A percentile compares a stretch with the other conserved stretches of the same genome.
Evolutionary conservation across 2,888 invertebrate genomes (phyloP).

Genomic region (Thalpophila matura): DNA sequence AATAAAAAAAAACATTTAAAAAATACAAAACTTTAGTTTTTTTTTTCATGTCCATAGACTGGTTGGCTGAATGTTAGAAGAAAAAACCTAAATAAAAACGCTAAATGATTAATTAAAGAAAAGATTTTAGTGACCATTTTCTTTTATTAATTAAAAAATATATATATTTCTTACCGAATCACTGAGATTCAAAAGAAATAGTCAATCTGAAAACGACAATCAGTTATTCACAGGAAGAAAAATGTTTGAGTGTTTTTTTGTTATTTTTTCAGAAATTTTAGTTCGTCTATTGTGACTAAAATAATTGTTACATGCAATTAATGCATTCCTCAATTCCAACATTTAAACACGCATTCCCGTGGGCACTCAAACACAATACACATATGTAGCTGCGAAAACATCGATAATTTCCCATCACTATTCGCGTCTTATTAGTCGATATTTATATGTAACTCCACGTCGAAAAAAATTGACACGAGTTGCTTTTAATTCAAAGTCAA

Average conservation of each 20-base stretch:
- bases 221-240: slow-evolving; percentile 87
- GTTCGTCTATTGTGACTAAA: slow-evolving; percentile 64
- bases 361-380: slow-evolving; percentile 85
- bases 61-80: slow-evolving; percentile 64
- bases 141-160: too few relatives aligned
- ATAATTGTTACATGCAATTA: slow-evolving; percentile 79
- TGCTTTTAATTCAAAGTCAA: too few relatives aligned
- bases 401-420: slow-evolving; percentile 62
- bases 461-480: too few relatives aligned
- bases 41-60: slow-evolving; percentile 72
- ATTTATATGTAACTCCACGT: neutral
- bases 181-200: slow-evolving; percentile 26
- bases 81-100: slow-evolving; percentile 57
- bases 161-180: slow-evolving; percentile 29
- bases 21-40: neutral
- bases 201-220: slow-evolving; percentile 61
- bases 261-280: slow-evolving; percentile 43
- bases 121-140: slow-evolving; percentile 10
- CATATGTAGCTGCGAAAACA: slow-evolving; percentile 74
- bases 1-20: slow-evolving; percentile 55
- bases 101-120: slow-evolving; percentile 22
- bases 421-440: slow-evolving; percentile 3
- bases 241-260: slow-evolving; percentile 64
- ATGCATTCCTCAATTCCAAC: slow-evolving; percentile 82
- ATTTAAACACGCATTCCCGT: slow-evolving; percentile 88